These are phyloP conservation scores for Helicoverpa armigera DNA, from an alignment of 1,140 invertebrate genomes.

Conservation along the genomic window DNA sequence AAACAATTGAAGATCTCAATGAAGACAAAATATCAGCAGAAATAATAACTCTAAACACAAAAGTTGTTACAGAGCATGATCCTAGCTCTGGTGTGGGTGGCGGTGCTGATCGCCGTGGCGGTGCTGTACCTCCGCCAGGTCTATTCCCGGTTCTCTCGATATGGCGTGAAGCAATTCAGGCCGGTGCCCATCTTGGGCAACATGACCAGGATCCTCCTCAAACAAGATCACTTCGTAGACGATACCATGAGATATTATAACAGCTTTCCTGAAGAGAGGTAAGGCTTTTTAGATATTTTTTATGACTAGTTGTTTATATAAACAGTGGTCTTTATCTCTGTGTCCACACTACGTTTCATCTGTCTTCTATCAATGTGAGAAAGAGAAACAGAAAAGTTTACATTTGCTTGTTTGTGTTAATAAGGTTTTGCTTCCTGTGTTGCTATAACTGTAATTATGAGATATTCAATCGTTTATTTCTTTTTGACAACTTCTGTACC, in stretches of 20 bases:
- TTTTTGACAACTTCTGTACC: neutral
- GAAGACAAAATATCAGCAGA: too few relatives aligned
- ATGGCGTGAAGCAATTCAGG: constrained; percentile 57
- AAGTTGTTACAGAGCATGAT: constrained; percentile 13
- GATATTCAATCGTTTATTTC: neutral
- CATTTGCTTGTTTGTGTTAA: neutral
- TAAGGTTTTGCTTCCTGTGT: neutral
- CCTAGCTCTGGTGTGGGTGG: constrained; percentile 49
- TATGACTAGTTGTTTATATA: neutral
- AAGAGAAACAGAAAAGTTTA: too few relatives aligned
- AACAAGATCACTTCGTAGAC: constrained; percentile 57
- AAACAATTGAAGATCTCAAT: too few relatives aligned
- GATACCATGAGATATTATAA: constrained; percentile 55
- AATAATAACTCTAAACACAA: too few relatives aligned
- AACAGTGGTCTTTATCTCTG: too few relatives aligned
- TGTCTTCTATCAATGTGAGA: too few relatives aligned
- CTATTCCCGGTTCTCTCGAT: constrained; percentile 61
- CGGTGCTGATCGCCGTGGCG: constrained; percentile 50
- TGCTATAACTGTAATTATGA: too few relatives aligned
- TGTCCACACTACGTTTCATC: too few relatives aligned
- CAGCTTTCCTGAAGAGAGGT: constrained; percentile 65
- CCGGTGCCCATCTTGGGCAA: constrained; percentile 62
- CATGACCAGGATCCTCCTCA: constrained; percentile 48
- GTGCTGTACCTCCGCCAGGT: constrained; percentile 56
- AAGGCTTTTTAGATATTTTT: neutral